Evolutionary conservation across 2,888 invertebrate species (phyloP), one percentile per base, ranked within the genome.

Genomic region (Apamea sordens): DNA sequence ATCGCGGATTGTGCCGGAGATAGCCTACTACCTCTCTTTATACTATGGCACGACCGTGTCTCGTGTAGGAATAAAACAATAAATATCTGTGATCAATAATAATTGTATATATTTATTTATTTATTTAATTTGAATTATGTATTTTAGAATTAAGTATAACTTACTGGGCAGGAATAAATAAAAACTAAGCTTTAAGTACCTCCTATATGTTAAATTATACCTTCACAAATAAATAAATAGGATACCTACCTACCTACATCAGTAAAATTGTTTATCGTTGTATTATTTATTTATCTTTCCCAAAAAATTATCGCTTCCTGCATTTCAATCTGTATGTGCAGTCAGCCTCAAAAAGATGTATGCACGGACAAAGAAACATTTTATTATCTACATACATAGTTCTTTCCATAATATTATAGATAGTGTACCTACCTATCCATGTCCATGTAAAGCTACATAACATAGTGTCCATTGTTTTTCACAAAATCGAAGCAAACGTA

Each of bases 71-170:
- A 68, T 74, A 61, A 80, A 80, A 67, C 32, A 80, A 59, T 73
- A 50, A 59, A 32, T 68, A 56, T 80, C 82, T 76, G 82, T 68
- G 82, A 81, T 80, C 53, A 76, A 47, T 75, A 53, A 36, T 75
- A 61, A 68, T n/a, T 56, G 11, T 53, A 32, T 2, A 1, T 32
- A 36, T 36, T 2, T 36, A 47, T 67, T 28, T 56, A 11, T 59
- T 59, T 59, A 56, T 80, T 81, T 75, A 63, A 73, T 41, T 50
- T 44, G 21, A 44, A 78, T n/a, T 65, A 44, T 44, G 18, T 56
- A 56, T 11, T 13, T 75, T 32, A 21, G 53, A 44, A 67, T n/a
- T 70, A 63, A 63, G 70, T 32, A 8, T 64, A 50, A 21, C 50
- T 18, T n/a, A 79, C 13, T 32, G 41, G 32, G n/a, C 50, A 67